phyloP scores from a whole-genome alignment of 2,888 invertebrate genomes.

The Chymomyza amoena region DNA sequence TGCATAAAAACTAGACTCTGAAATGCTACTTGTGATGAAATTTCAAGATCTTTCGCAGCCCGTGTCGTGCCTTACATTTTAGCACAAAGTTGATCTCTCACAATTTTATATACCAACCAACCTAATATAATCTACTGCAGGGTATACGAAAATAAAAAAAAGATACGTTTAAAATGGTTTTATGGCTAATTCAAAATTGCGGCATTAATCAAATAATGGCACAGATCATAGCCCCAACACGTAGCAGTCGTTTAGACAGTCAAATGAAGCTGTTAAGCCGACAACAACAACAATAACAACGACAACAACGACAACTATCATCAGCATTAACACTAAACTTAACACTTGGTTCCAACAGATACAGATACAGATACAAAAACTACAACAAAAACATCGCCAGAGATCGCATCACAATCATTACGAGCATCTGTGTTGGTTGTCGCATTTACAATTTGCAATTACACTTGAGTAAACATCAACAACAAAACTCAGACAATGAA shows the following conservation, averaged over 20 bases:
- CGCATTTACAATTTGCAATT: constrained; percentile 75
- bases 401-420: constrained; percentile 9
- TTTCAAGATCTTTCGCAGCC: too few species aligned
- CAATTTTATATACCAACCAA: too few species aligned
- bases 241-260: background rate
- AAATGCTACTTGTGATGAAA: too few species aligned
- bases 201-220: background rate
- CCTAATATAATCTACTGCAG: too few species aligned
- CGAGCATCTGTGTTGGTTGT: constrained; percentile 71
- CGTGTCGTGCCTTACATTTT: too few species aligned
- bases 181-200: background rate
- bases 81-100: too few species aligned
- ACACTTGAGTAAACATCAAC: constrained; percentile 73
- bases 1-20: too few species aligned
- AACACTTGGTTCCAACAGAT: background rate
- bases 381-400: background rate
- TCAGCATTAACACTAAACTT: background rate
- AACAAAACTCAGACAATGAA: constrained; percentile 31
- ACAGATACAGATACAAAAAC: background rate
- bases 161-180: background rate
- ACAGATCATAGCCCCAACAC: constrained; percentile 9
- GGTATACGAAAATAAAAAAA: too few species aligned
- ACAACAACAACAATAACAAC: background rate
- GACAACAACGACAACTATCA: background rate
- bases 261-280: constrained; percentile 2